Evolutionary conservation across 2,113 vertebrate species (phyloP), one percentile per base, ranked within the genome.

Genomic region (Scalopus aquaticus): DNA sequence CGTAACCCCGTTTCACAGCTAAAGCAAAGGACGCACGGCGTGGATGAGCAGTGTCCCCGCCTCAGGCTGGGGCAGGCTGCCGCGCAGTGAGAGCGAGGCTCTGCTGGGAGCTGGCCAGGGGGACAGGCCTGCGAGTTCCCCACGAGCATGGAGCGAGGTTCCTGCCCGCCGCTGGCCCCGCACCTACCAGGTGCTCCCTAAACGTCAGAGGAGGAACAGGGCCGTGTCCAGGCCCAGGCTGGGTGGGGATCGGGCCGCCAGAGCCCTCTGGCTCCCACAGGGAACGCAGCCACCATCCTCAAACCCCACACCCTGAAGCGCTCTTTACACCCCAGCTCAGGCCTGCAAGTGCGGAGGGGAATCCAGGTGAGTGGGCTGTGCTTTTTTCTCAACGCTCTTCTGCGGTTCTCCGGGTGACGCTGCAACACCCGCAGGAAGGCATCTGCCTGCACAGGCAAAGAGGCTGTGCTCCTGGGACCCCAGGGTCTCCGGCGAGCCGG

Each of bases 71-170:
- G 73, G 51, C 82, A 72, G 91, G 54, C 30, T 13, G 6, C 54
- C 30, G 19, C 12, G 6, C 20, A 0, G 0, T 37, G 60, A 30
- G 24, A 24, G 19, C 42, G 30, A 39, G 9, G 3, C n/a, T 42
- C 17, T 42, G 9, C 35, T 11, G 28, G 20, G 3, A 0, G 7
- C 56, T 20, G 8, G 46, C 28, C 13, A 1, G 11, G 26, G 28
- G 35, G 44, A 15, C 32, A 72, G 22, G 42, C 30, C 16, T 32
- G 24, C 24, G 32, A 69, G 39, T 60, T 65, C 16, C 37, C 39
- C 13, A 7, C 8, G 28, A 42, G 2, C 65, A 11, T 0, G 2
- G 39, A 7, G 17, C 4, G 65, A 64, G 44, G 28, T 15, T 46
- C 56, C 30, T 16, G 32, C 35, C 49, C 0, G 16, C 77, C 46